Evolutionary conservation across 2,113 vertebrate genomes (phyloP), one percentile per base, ranked within the genome.

Genomic region (Strix uralensis): DNA sequence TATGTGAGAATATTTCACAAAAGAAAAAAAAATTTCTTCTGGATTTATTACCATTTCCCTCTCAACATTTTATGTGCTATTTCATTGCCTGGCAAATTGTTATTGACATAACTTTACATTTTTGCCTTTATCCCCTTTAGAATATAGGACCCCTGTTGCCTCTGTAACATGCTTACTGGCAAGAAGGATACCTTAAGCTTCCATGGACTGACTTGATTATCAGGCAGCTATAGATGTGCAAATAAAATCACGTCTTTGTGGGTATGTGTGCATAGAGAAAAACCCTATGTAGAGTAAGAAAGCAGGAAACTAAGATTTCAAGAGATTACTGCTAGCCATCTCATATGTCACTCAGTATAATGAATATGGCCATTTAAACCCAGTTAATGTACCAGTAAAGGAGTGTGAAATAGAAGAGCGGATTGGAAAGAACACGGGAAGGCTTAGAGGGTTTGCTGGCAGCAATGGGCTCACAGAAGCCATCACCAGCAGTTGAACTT

Each of bases 191-290:
- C 78, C 81, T 92, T 88, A 74, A 61, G 62, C 79, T 94, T 93
- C 82, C 79, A 92, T 77, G 78, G 88, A 93, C 38, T n/a, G 54
- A 81, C 90, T 85, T 91, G 93, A 96, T 91, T 97, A 96, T 94
- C 94, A 96, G 63, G 79, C 49, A 83, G 81, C 5, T 18, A 80
- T 13, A 77, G 69, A 95, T 86, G 66, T 86, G 85, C 20, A 44
- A 80, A 61, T 47, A 87, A 95, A 91, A 95, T 17, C 81, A 93
- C 72, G 27, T 27, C 12, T 63, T 9, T 34, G 26, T 59, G 63
- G 5, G 8, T 51, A 13, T 27, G n/a, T 2, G 2, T 36, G 27
- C 26, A 23, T 1, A 79, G 62, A 82, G 58, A 87, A 72, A 72
- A 79, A 80, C 71, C 26, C 52, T 40, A 4, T 42, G n/a, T 18